Evolutionary conservation across 2,113 vertebrate genomes (phyloP), one percentile per base, ranked within the genome.

Genomic region (Pholis gunnellus): DNA sequence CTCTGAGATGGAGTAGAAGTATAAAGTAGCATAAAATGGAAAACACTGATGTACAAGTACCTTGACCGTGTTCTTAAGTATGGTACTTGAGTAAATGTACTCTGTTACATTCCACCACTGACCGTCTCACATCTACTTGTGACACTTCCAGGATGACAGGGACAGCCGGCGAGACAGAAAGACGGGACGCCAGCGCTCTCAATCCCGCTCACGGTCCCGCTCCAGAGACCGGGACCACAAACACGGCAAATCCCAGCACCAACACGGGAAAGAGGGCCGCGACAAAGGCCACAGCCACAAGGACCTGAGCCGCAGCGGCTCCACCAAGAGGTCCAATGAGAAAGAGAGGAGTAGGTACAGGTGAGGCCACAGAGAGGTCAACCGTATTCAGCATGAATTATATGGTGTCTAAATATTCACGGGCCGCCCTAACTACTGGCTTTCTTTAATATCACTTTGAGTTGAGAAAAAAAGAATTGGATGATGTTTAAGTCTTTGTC

Each of bases 281-380:
- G 94, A 94, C 10, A 90, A 94, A 75, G 94, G 93, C 69, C 88
- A 88, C 81, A 25, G 78, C 63, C 79, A 57, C 78, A 79, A 77
- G 66, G 96, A 94, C 82, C 80, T 91, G 81, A 96, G 95, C 79
- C 94, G 91, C 80, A 97, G 95, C 81, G 95, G 92, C 83, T 97
- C 96, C 81, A 96, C 97, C 34, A 96, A 92, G 93, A 97, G 94
- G 89, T 95, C 95, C 25, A 98, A 93, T 94, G 96, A 97, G 72
- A 97, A 96, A 89, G 96, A 97, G 48, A 94, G 93, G 81, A 97
- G 96, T 27, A 92, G 96, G 70, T 94, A 96, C 90, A 94, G 95
- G 93, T 97, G 94, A 93, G 25, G 48, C 27, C 36, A 15, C 15
- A 52, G 20, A 64, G 9, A 57, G 54, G 5, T 31, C 17, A 48